Evolutionary conservation across 2,113 vertebrate genomes (phyloP), one percentile per base, ranked within the genome.

Genomic region (Ophthalmolycus amberensis): DNA sequence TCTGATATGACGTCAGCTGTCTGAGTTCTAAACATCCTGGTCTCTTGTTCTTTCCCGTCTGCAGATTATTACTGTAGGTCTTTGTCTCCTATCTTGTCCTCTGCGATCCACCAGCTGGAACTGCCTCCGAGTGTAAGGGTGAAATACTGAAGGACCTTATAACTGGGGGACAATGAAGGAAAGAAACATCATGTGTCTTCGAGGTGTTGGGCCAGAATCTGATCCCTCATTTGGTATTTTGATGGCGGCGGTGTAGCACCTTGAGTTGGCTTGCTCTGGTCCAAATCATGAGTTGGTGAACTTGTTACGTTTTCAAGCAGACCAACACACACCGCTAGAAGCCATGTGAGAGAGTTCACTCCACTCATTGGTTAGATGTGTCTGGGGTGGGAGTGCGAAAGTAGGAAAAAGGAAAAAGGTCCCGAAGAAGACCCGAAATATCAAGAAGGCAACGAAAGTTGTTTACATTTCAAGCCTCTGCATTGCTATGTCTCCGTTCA

Each of bases 11-110:
- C 29, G 16, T 64, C 12, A 11, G 32, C 9, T 50, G 56, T 50
- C 52, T 68, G 27, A 52, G 69, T 67, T 72, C 62, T 68, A 34
- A 75, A 79, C 42, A 60, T 67, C 40, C 48, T 71, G 34, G 29
- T 80, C 34, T 48, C 60, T 22, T 48, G 18, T 64, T 48, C 52
- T 48, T 52, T 29, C 29, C 18, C 2, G 0, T 40, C 66, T 20
- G 1, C 22, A 29, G 32, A 73, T 67, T 60, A 40, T 52, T 52
- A 40, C 0, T 44, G 6, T 8, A 1, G 2, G 6, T 29, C 38
- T 34, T 10, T 34, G 25, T 20, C 38, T 58, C 38, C 32, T 32
- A 1, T 56, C 9, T 7, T 27, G 15, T 25, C 66, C 14, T 48
- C 25, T 59, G 14, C 20, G 37, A 44, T 73, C 3, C 20, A 48